These are phyloP conservation scores for Cataglyphis livida DNA, from an alignment of 2,888 invertebrate genomes.

Conservation along the genomic window DNA sequence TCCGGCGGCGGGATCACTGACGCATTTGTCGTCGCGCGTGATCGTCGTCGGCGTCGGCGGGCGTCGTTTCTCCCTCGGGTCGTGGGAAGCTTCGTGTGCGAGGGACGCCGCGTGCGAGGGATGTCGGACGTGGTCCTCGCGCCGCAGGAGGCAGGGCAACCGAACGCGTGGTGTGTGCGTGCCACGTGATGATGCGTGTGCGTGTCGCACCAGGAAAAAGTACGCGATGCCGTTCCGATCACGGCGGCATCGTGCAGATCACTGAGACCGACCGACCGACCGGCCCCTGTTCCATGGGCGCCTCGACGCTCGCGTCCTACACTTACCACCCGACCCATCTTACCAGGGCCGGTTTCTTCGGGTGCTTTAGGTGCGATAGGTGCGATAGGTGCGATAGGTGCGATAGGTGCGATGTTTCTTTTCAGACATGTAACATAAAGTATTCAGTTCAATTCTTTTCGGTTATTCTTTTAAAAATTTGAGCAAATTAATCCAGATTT, in stretches of 20 bases:
- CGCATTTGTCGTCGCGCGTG: conserved; percentile 66
- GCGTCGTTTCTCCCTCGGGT: conserved; percentile 56
- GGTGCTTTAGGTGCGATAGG: background rate
- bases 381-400: background rate
- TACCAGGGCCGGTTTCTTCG: conserved; percentile 39
- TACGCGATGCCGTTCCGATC: conserved; percentile 67
- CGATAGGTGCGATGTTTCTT: background rate
- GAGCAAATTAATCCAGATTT: background rate
- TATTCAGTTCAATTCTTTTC: background rate
- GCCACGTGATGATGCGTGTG: conserved; percentile 62
- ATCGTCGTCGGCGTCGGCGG: conserved; percentile 16
- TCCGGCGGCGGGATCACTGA: conserved; percentile 69
- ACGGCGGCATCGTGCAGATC: conserved; percentile 83
- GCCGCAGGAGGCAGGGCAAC: conserved; percentile 38
- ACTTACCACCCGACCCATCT: conserved; percentile 55
- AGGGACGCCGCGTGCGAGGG: conserved; percentile 16
- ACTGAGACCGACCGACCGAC: conserved; percentile 72
- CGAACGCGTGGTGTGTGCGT: conserved; percentile 31
- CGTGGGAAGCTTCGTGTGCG: conserved; percentile 13
- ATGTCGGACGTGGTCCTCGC: conserved; percentile 28
- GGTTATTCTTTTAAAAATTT: background rate
- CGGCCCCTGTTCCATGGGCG: conserved; percentile 9
- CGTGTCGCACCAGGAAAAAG: conserved; percentile 48
- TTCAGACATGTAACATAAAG: background rate
- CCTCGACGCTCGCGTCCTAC: conserved; percentile 52